These are phyloP conservation scores for Malachius bipustulatus DNA, from an alignment of 2,888 invertebrate species.

Conservation along the genomic window DNA sequence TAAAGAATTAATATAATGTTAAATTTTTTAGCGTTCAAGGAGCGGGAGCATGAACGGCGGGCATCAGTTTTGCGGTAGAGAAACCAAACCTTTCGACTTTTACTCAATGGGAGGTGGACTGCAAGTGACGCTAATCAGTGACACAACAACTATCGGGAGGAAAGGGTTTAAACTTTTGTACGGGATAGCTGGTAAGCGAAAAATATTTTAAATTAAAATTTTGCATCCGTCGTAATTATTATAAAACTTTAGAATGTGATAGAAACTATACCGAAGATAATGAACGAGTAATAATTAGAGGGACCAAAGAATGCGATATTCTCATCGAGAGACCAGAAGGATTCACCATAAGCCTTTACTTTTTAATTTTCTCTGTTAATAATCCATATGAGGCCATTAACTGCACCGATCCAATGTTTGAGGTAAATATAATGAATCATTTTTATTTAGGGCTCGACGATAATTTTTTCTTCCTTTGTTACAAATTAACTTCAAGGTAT, in stretches of 20 bases:
- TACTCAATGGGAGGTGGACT: constrained; percentile 36
- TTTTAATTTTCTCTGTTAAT: no score
- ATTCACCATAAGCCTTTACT: no score
- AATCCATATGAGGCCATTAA: no score
- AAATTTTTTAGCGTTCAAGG: no score
- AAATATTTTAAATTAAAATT: constrained; percentile 15
- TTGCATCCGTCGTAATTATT: neutral
- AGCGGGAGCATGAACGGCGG: no score
- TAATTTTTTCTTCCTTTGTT: no score
- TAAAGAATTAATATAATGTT: no score
- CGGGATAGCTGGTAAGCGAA: constrained; percentile 37
- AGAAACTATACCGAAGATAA: constrained; percentile 58
- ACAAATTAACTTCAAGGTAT: no score
- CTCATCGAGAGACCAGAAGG: constrained; percentile 49
- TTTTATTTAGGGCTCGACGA: no score
- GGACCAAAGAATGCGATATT: constrained; percentile 41
- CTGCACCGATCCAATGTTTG: no score
- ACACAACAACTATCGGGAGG: constrained; percentile 33
- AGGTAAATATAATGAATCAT: no score
- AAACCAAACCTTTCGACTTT: constrained; percentile 39
- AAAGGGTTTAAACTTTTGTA: constrained; percentile 58
- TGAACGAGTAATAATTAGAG: constrained; percentile 50
- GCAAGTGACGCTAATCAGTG: constrained; percentile 41
- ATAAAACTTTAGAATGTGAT: constrained; percentile 43
- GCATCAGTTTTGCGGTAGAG: constrained; percentile 43